Conservation (phyloP, 2,797 vertebrate genomes). For the Xenentodon cancila region DNA sequence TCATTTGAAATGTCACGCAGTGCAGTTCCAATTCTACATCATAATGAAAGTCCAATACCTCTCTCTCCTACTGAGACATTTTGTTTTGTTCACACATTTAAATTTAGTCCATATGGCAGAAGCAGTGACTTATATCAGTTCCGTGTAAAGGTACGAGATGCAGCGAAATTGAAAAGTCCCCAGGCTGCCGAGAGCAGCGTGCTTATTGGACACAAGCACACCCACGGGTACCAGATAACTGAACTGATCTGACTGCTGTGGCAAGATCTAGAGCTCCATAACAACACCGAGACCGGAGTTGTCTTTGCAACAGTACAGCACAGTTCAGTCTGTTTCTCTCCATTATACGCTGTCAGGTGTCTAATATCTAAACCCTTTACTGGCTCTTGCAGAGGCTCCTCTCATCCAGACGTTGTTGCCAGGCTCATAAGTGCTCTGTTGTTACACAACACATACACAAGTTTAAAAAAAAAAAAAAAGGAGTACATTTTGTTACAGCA, state of each 20-base stretch:
- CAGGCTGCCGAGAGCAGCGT: slow-evolving; percentile 36
- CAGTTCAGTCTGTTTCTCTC: too few relatives aligned
- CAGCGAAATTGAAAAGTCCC: slow-evolving; percentile 54
- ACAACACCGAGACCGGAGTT: background rate
- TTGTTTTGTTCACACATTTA: slow-evolving; percentile 52
- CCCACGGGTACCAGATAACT: slow-evolving; percentile 20
- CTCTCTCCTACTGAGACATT: slow-evolving; percentile 35
- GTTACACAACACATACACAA: too few relatives aligned
- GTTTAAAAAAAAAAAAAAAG: too few relatives aligned
- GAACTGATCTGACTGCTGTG: slow-evolving; percentile 25
- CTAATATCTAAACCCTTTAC: too few relatives aligned
- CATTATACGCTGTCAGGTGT: too few relatives aligned
- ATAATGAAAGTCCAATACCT: slow-evolving; percentile 37
- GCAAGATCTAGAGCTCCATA: slow-evolving; percentile 12
- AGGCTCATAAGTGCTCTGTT: too few relatives aligned
- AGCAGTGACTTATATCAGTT: slow-evolving; percentile 51
- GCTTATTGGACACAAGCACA: slow-evolving; percentile 42
- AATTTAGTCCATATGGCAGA: slow-evolving; percentile 55
- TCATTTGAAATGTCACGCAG: slow-evolving; percentile 54
- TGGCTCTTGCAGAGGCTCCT: too few relatives aligned
- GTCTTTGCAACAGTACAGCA: too few relatives aligned
- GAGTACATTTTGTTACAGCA: too few relatives aligned
- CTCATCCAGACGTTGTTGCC: too few relatives aligned
- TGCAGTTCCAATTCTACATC: slow-evolving; percentile 17
- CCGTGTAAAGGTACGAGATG: slow-evolving; percentile 50